Percentiles rank a stretch among this genome's conserved stretches.
Conservation (phyloP, 2,888 invertebrate species). For the Microctonus aethiopoides region DNA sequence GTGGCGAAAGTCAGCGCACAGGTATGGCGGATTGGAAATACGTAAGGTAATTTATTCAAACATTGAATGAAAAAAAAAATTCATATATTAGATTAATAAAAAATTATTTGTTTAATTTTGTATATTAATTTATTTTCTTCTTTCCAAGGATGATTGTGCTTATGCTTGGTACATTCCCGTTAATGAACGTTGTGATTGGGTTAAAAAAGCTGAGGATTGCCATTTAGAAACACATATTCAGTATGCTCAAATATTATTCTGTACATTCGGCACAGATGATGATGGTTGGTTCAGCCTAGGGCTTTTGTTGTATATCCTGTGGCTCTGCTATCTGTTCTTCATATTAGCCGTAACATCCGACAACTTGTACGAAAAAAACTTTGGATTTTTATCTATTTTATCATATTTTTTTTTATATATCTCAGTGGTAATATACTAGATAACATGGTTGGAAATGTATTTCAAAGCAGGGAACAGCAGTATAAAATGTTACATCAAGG, state of each 20-base stretch:
- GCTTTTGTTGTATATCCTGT: slow-evolving; percentile 61
- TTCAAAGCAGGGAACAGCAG: background rate
- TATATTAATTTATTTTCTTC: background rate
- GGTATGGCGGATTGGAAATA: slow-evolving; percentile 37
- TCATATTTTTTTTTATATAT: background rate
- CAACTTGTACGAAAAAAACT: slow-evolving; percentile 69
- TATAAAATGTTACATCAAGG: background rate
- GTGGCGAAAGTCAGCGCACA: background rate
- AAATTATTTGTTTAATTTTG: background rate
- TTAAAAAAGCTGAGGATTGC: slow-evolving; percentile 59
- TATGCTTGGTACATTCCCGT: slow-evolving; percentile 58
- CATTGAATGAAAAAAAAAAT: slow-evolving; percentile 1
- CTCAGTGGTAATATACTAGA: background rate
- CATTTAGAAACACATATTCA: slow-evolving; percentile 54
- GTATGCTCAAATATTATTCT: slow-evolving; percentile 65
- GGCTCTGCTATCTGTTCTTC: slow-evolving; percentile 70
- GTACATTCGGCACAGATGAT: slow-evolving; percentile 53
- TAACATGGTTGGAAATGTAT: background rate
- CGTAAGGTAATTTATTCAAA: slow-evolving; percentile 31
- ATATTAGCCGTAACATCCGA: slow-evolving; percentile 71
- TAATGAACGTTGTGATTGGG: slow-evolving; percentile 62
- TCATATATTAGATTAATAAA: background rate
- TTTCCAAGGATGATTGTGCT: slow-evolving; percentile 61
- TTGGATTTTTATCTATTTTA: slow-evolving; percentile 10
- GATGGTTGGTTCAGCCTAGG: slow-evolving; percentile 48